Conservation (phyloP, 2,797 vertebrate genomes). For the Premnoplex brunnescens region DNA sequence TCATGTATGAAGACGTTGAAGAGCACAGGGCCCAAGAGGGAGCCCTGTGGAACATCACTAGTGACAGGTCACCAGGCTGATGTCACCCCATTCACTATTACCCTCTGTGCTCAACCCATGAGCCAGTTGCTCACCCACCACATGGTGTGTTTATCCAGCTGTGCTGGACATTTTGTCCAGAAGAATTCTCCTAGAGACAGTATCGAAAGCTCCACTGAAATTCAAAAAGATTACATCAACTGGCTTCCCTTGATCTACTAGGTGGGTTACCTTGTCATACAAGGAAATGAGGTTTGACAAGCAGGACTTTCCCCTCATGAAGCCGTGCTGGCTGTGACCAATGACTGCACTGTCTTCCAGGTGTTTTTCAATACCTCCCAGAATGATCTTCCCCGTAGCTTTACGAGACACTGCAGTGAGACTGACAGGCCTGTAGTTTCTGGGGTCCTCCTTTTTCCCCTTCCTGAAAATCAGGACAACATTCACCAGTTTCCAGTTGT, state of each 20-base stretch:
- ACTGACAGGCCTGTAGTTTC: background rate
- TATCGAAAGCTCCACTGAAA: background rate
- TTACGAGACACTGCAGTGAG: background rate
- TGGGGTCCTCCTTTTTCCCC: background rate
- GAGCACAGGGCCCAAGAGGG: background rate
- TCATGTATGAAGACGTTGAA: background rate
- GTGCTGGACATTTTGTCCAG: background rate
- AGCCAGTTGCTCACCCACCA: background rate
- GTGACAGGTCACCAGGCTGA: background rate
- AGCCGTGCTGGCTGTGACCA: background rate
- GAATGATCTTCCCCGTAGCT: background rate
- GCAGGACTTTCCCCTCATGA: background rate
- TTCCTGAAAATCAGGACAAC: background rate
- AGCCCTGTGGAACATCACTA: background rate
- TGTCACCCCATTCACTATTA: background rate
- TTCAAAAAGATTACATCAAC: background rate
- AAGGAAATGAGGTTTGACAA: background rate
- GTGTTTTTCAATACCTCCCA: background rate
- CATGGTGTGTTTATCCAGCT: background rate
- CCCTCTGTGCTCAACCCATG: background rate
- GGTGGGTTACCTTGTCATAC: background rate
- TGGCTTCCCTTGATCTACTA: background rate
- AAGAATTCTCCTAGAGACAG: background rate
- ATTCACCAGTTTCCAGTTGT: background rate
- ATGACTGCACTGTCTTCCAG: background rate